Conservation (phyloP, 2,888 invertebrate species). For the Seladonia tumulorum region DNA sequence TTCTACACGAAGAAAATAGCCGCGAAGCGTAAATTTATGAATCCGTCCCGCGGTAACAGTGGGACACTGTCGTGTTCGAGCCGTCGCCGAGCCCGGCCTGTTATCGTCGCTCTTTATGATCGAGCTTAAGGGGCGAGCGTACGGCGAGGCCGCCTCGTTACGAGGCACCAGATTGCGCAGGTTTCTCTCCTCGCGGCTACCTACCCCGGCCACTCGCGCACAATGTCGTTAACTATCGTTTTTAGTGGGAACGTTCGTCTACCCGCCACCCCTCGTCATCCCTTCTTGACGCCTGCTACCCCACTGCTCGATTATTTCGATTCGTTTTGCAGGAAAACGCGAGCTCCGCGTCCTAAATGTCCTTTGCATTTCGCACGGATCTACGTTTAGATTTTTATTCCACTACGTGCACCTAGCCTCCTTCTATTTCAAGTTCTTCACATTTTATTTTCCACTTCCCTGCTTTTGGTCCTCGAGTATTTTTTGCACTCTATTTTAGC, state of each 20-base stretch:
- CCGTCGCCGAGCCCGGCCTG: slow-evolving; percentile 58
- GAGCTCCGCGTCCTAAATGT: not conserved
- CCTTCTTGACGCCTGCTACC: not conserved
- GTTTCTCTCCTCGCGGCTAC: slow-evolving; percentile 23
- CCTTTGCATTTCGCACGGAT: not conserved
- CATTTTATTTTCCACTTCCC: not conserved
- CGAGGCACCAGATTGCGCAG: slow-evolving; percentile 54
- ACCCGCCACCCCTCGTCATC: not conserved
- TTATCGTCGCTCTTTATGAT: slow-evolving; percentile 75
- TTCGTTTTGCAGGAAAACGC: not conserved
- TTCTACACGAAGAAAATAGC: slow-evolving; percentile 60
- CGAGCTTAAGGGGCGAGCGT: slow-evolving; percentile 71
- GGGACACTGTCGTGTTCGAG: slow-evolving; percentile 61
- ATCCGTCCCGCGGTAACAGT: slow-evolving; percentile 68
- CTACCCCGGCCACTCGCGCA: slow-evolving; percentile 22
- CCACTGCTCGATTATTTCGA: not conserved
- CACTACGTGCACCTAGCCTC: too few relatives aligned
- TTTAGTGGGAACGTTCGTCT: slow-evolving; percentile 44
- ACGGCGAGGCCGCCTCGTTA: slow-evolving; percentile 54
- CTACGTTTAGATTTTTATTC: not conserved
- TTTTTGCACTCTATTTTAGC: too few relatives aligned
- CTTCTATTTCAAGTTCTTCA: not conserved
- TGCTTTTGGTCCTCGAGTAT: too few relatives aligned
- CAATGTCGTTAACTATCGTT: slow-evolving; percentile 45
- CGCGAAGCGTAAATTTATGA: slow-evolving; percentile 72